phyloP scores from a whole-genome alignment of 1,140 invertebrate genomes.

The Metopolophium dirhodum region DNA sequence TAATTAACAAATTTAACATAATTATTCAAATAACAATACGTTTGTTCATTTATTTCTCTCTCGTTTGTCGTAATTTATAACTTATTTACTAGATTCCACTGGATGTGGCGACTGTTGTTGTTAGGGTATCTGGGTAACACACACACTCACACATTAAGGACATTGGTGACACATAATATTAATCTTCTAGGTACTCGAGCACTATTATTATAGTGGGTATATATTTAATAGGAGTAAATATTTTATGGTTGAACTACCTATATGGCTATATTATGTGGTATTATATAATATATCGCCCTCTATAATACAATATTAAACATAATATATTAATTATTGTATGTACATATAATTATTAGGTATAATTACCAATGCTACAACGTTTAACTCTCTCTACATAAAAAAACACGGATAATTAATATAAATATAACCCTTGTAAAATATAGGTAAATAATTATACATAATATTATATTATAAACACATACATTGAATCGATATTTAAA shows the following conservation, averaged over 20 bases:
- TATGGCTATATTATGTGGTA: too few species aligned
- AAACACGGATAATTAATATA: neutral
- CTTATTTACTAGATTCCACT: neutral
- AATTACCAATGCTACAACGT: neutral
- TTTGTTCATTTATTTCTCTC: constrained; percentile 10
- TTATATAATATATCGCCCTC: neutral
- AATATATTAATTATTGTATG: neutral
- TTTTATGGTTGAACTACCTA: neutral
- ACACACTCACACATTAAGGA: neutral
- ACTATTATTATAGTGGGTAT: neutral
- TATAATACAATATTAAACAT: neutral
- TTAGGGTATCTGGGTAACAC: neutral
- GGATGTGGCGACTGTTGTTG: neutral
- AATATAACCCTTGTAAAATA: neutral
- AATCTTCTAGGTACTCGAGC: neutral
- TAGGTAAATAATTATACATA: neutral
- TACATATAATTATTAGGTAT: neutral
- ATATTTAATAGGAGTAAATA: neutral
- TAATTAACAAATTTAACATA: constrained; percentile 15
- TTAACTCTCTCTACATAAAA: neutral
- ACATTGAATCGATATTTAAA: neutral
- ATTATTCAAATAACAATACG: constrained; percentile 13
- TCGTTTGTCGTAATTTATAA: constrained; percentile 1
- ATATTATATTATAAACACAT: neutral
- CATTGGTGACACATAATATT: neutral